A percentile compares a stretch with the other conserved stretches of the same genome.
Evolutionary conservation across 2,113 vertebrate genomes (phyloP).

Genomic region (Lonchura striata): DNA sequence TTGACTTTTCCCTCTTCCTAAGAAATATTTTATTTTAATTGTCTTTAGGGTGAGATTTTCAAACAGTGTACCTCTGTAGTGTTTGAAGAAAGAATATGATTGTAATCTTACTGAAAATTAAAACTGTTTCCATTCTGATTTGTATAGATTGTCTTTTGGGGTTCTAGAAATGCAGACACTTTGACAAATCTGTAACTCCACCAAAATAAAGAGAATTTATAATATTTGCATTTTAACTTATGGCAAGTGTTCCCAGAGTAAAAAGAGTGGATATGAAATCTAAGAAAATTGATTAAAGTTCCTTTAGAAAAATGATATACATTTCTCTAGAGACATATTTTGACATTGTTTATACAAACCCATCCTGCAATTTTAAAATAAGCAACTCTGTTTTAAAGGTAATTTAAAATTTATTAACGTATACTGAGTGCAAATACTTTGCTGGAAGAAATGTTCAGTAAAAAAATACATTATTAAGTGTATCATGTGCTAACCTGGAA

Average conservation of each 20-base stretch:
- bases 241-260: background rate
- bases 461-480: background rate
- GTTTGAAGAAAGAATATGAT: background rate
- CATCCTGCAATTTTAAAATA: background rate
- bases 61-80: background rate
- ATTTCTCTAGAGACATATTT: background rate
- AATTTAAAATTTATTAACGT: constrained; percentile 18
- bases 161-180: background rate
- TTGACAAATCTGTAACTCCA: background rate
- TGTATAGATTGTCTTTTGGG: background rate
- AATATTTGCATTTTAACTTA: background rate
- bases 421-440: background rate
- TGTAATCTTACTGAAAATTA: background rate
- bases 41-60: background rate
- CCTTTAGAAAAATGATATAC: background rate
- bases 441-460: background rate
- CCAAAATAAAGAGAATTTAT: background rate
- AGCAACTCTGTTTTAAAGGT: background rate
- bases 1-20: background rate
- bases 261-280: background rate
- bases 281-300: constrained; percentile 18
- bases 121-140: background rate
- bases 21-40: background rate
- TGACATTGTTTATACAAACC: background rate
- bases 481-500: background rate